Evolutionary conservation across 2,113 vertebrate species (phyloP), one percentile per base, ranked within the genome.

Genomic region (Choloepus hoffmanni): DNA sequence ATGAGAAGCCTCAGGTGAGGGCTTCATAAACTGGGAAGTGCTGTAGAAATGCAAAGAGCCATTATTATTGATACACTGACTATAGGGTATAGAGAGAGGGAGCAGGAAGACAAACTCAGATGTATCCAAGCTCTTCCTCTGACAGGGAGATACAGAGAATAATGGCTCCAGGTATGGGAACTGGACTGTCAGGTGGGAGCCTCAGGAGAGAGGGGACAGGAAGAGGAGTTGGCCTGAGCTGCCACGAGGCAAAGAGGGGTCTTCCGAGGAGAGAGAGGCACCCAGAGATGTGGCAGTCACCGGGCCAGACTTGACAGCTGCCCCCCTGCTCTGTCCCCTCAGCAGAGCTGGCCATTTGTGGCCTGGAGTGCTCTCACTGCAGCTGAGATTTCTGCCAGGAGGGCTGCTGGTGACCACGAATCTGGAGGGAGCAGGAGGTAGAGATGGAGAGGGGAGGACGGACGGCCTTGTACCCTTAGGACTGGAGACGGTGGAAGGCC

Each of bases 121-220:
- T 7, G 70, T 15, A 23, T 14, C 74, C 40, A 53, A 1, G 23
- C 3, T 13, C 5, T 79, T 36, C n/a, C 4, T 0, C 28, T 8
- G 4, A 11, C 24, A 89, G 60, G 58, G 15, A 60, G 21, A 21
- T 43, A 21, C 4, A 21, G 19, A 68, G 53, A 53, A 45, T 40
- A 30, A 26, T 4, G 65, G 55, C 48, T 60, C 1, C 30, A 18
- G 40, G n/a, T 10, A 85, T 16, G 6, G 43, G 19, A 45, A 68
- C 58, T 33, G 1, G 33, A 50, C 60, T 14, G 19, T 43, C 13
- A 62, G 36, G 36, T 36, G 36, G 36, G 36, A 36, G 36, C 36
- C 36, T 36, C 36, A 36, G 36, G 36, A 36, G 36, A 36, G 36
- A 36, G 18, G 68, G 11, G 50, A 10, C 7, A 62, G 24, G 12